Base-by-base conservation (phyloP, 1,140 invertebrate genomes). In the Drosophila tropicalis region DNA sequence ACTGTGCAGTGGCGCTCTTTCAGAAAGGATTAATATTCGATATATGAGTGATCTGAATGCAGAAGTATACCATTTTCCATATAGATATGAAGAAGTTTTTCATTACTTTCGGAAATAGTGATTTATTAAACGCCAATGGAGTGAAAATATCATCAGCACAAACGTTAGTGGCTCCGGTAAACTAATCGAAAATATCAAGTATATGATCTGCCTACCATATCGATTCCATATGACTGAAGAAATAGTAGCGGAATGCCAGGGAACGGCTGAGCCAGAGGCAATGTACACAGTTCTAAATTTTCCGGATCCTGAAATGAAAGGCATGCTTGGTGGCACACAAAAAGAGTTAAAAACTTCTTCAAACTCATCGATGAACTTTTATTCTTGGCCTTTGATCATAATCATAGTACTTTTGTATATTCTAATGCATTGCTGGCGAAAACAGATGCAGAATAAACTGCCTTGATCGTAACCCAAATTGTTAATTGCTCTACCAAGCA, bases 171-270 rank as follows among this genome's bases (percentile, higher is more conserved):
- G 2, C 36, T 15, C 10, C 7, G 10, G 5, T 15, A 34, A 9
- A 3, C 10, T 10, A 15, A 34, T 70, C 25, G 56, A 70, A 39
- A 15, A 19, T 5, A 22, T 58, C 0, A 9, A 5, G 1, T 22
- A 19, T 13, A 3, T 54, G 10, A 2, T 2, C 2, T 70, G 68
- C 6, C 5, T 65, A 5, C 32, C 62, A 17, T 70, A 55, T 17
- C 19, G 15, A 34, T 55, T 70, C 10, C 55, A 39, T 7, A 60
- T 65, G 7, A 66, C 68, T 0, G 62, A 70, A 22, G 62, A 66
- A n/a, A 15, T 70, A 5, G n/a, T 54, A 7, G 9, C 1, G 1
- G 4, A 40, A 13, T 70, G 68, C 22, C 34, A 5, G 17, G 5
- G n/a, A 1, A 36, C 5, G 41, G 7, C 15, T 3, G n/a, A 1